phyloP scores from a whole-genome alignment of 2,797 vertebrate genomes.

The Etheostoma nigrum region DNA sequence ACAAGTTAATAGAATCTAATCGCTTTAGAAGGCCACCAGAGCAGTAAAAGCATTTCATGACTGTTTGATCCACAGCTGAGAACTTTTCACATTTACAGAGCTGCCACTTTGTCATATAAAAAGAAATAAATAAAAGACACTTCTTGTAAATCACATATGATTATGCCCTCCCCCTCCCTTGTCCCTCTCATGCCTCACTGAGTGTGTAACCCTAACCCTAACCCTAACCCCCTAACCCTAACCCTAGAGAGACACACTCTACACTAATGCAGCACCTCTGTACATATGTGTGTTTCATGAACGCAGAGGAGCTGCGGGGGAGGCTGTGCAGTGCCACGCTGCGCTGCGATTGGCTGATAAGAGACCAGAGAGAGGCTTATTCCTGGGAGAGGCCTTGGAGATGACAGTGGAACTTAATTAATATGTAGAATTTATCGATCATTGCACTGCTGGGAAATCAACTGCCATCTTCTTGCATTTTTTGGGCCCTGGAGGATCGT shows the following conservation, averaged over 20 bases:
- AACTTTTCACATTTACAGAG: conserved; percentile 53
- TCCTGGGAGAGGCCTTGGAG: conserved; percentile 64
- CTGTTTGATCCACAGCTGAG: conserved; percentile 51
- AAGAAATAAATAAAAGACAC: conserved; percentile 51
- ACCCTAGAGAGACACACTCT: conserved; percentile 30
- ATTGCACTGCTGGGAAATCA: conserved; percentile 78
- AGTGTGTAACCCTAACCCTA: too few species aligned
- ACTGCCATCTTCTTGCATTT: conserved; percentile 66
- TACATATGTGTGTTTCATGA: conserved; percentile 49
- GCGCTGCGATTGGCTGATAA: conserved; percentile 50
- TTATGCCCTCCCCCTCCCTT: background rate
- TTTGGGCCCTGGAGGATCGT: conserved; percentile 47
- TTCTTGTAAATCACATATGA: conserved; percentile 57
- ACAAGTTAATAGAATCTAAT: conserved; percentile 58
- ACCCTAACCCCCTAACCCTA: too few species aligned
- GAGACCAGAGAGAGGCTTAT: conserved; percentile 39
- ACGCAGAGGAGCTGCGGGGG: conserved; percentile 17
- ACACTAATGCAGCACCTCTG: conserved; percentile 16
- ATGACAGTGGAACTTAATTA: conserved; percentile 82
- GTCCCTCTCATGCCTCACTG: background rate
- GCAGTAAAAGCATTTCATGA: conserved; percentile 58
- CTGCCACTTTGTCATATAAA: conserved; percentile 52
- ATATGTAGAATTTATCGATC: conserved; percentile 84
- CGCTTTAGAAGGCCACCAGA: conserved; percentile 46
- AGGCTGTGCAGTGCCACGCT: background rate